Conservation (phyloP, 2,113 vertebrate species). For the Isurus oxyrinchus region DNA sequence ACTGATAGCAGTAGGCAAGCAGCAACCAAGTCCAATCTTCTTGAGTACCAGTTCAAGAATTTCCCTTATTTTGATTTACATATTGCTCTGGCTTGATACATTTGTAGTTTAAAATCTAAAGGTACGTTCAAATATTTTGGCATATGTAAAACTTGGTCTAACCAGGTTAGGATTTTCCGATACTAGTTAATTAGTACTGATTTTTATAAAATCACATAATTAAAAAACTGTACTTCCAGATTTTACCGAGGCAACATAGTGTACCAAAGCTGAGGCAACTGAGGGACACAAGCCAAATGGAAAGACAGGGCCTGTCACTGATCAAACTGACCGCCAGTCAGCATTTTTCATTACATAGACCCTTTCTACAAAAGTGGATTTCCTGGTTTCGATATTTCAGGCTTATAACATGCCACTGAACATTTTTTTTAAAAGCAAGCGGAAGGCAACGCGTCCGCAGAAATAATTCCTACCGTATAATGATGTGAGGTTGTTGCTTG, state of each 20-base stretch:
- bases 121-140: not conserved
- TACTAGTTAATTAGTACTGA: not conserved
- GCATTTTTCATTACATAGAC: not conserved
- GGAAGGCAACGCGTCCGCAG: not conserved
- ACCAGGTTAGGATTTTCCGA: not conserved
- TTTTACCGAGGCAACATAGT: not conserved
- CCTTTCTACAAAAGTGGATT: not conserved
- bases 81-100: not conserved
- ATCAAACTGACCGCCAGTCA: slow-evolving; percentile 6
- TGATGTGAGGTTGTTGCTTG: not conserved
- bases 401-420: not conserved
- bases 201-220: not conserved
- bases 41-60: not conserved
- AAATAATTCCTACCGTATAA: not conserved
- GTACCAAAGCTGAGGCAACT: not conserved
- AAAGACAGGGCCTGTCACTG: not conserved
- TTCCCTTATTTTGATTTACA: not conserved
- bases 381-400: not conserved
- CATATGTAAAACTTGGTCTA: not conserved
- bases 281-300: not conserved
- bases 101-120: not conserved
- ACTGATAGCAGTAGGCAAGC: not conserved
- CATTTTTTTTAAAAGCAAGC: not conserved
- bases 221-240: not conserved
- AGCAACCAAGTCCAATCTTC: not conserved